Evolutionary conservation across 2,113 vertebrate species (phyloP).

Genomic region (Podarcis muralis): DNA sequence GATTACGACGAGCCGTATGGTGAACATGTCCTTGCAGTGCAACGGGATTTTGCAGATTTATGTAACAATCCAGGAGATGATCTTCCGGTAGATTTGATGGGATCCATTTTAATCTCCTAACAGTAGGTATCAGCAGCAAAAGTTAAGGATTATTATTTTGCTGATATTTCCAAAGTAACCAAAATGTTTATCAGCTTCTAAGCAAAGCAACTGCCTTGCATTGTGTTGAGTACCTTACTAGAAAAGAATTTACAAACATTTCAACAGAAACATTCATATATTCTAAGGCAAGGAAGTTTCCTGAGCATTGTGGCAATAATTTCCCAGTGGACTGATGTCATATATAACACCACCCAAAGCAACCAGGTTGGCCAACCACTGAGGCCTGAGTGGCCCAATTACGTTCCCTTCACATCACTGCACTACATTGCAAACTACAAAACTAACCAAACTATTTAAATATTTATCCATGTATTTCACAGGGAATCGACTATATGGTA

Average conservation of each 20-base stretch:
- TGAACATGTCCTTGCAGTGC: background rate
- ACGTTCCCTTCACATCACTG: too few species aligned
- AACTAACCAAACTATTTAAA: background rate
- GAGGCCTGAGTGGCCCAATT: too few species aligned
- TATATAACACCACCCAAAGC: too few species aligned
- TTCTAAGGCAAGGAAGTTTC: too few species aligned
- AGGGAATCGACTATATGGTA: background rate
- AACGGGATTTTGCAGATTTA: background rate
- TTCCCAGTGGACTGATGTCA: too few species aligned
- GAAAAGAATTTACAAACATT: too few species aligned
- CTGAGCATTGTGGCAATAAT: too few species aligned
- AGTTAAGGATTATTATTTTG: background rate
- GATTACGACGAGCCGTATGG: background rate
- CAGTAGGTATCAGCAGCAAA: slow-evolving; percentile 30
- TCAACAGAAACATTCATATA: too few species aligned
- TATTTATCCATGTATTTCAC: background rate
- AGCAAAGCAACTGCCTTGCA: too few species aligned
- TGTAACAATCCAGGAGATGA: background rate
- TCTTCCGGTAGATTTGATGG: background rate
- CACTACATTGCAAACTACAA: too few species aligned
- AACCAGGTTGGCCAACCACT: too few species aligned
- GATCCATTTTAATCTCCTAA: background rate
- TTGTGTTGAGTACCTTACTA: too few species aligned
- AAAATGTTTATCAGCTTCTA: slow-evolving; percentile 20
- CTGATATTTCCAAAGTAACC: slow-evolving; percentile 36